These are phyloP conservation scores for Listronotus oregonensis DNA, from an alignment of 1,140 invertebrate genomes.

Conservation along the genomic window DNA sequence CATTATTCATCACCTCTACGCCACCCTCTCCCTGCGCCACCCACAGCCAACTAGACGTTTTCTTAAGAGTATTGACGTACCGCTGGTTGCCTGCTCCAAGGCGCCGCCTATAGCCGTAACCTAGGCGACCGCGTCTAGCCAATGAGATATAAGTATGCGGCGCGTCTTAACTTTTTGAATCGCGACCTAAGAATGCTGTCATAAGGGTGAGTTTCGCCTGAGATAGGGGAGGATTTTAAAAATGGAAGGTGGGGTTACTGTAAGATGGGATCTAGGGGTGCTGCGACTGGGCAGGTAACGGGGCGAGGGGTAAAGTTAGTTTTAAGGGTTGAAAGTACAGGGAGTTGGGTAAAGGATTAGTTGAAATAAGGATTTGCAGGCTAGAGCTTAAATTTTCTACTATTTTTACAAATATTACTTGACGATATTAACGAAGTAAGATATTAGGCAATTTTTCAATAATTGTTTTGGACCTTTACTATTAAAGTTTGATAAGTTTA, in stretches of 20 bases:
- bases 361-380: slow-evolving; percentile 17
- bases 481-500: too few relatives aligned
- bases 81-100: slow-evolving; percentile 30
- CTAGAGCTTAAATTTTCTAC: not conserved
- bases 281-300: slow-evolving; percentile 4
- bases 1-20: slow-evolving; percentile 20
- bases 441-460: not conserved
- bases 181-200: slow-evolving; percentile 33
- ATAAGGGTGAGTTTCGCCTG: slow-evolving; percentile 35
- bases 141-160: slow-evolving; percentile 38
- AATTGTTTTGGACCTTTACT: too few relatives aligned
- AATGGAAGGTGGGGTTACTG: slow-evolving; percentile 25
- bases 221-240: slow-evolving; percentile 32
- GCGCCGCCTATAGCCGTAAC: slow-evolving; percentile 36
- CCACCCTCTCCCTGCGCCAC: not conserved
- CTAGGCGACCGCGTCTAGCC: slow-evolving; percentile 33
- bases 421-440: not conserved
- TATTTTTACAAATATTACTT: not conserved
- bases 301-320: slow-evolving; percentile 6
- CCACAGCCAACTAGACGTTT: slow-evolving; percentile 13
- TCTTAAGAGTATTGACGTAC: slow-evolving; percentile 37
- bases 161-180: slow-evolving; percentile 39
- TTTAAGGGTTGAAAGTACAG: slow-evolving; percentile 18
- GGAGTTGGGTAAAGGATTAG: slow-evolving; percentile 4
- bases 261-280: slow-evolving; percentile 16